Percentiles rank a stretch among this genome's conserved stretches.
Evolutionary conservation across 2,888 invertebrate genomes (phyloP).

Genomic region (Pardosa pseudoannulata): DNA sequence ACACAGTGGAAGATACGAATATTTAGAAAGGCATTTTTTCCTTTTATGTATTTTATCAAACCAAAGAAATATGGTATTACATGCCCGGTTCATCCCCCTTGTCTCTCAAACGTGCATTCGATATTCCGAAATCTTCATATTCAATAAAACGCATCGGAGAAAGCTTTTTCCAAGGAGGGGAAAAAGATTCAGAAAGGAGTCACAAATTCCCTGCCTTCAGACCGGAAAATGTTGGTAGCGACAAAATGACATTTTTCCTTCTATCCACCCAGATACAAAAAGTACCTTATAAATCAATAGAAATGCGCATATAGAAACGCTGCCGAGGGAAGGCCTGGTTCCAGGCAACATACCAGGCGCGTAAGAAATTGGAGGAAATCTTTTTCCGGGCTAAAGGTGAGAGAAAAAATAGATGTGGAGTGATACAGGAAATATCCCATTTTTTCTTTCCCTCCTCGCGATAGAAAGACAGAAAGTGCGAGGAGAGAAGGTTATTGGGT

Average conservation of each 20-base stretch:
- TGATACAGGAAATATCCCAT: constrained; percentile 56
- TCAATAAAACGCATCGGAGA: constrained; percentile 31
- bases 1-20: no score
- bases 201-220: constrained; percentile 65
- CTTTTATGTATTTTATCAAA: background rate
- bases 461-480: constrained; percentile 1
- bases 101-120: constrained; percentile 11
- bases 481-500: constrained; percentile 45
- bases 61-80: constrained; percentile 9
- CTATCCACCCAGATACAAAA: constrained; percentile 13
- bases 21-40: background rate
- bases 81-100: constrained; percentile 4
- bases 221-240: constrained; percentile 61
- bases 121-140: constrained; percentile 60
- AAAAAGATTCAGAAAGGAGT: constrained; percentile 33
- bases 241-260: constrained; percentile 66
- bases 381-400: constrained; percentile 12
- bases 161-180: background rate
- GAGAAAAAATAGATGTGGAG: constrained; percentile 33
- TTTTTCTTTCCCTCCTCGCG: background rate
- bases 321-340: background rate
- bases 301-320: constrained; percentile 64
- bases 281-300: constrained; percentile 72
- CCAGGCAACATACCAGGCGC: background rate
- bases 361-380: constrained; percentile 8